Evolutionary conservation across 2,888 invertebrate genomes (phyloP).

Genomic region (Tetheella fluctuosa): DNA sequence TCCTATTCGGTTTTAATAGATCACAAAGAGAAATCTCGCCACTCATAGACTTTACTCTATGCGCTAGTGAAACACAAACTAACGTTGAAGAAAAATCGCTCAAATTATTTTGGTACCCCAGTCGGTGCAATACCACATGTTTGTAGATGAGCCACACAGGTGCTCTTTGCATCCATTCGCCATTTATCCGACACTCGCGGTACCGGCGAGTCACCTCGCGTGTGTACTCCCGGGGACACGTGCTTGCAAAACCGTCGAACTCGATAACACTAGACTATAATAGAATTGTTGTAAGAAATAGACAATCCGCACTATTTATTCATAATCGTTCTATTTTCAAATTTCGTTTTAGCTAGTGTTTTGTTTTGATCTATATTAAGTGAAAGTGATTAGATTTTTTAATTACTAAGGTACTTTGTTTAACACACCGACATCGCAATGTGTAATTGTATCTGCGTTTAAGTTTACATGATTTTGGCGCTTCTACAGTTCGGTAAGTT

Average conservation of each 20-base stretch:
- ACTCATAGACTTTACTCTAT: not conserved
- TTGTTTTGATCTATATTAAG: not conserved
- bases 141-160: constrained; percentile 58
- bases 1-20: constrained; percentile 7
- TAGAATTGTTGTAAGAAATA: constrained; percentile 14
- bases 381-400: constrained; percentile 8
- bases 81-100: constrained; percentile 14
- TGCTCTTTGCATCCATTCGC: constrained; percentile 59
- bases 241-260: constrained; percentile 44
- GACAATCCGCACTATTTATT: constrained; percentile 8
- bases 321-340: constrained; percentile 12
- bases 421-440: constrained; percentile 42
- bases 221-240: constrained; percentile 44
- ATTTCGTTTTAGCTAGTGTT: not conserved
- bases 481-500: constrained; percentile 59
- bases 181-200: constrained; percentile 77
- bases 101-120: constrained; percentile 24
- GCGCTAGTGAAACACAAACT: not conserved
- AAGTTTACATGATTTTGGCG: constrained; percentile 54
- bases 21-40: constrained; percentile 6
- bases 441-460: constrained; percentile 54
- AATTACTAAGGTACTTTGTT: constrained; percentile 19
- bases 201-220: constrained; percentile 64
- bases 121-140: constrained; percentile 59
- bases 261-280: constrained; percentile 14